These are phyloP conservation scores for Phylloscopus trochiloides DNA, from an alignment of 2,113 vertebrate species.

Conservation along the genomic window DNA sequence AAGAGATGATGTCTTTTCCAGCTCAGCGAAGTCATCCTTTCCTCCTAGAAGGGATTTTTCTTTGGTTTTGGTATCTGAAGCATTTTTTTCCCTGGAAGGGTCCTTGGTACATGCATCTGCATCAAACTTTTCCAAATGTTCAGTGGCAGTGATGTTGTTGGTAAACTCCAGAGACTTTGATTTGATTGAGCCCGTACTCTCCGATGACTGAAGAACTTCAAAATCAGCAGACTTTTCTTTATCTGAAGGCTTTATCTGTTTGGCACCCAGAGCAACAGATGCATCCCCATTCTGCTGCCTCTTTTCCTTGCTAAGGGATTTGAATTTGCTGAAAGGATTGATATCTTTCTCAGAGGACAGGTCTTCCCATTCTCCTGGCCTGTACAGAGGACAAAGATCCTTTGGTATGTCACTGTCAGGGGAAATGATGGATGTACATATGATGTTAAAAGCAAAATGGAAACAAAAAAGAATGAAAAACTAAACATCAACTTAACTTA, in stretches of 20 bases:
- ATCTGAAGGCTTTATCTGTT: conserved; percentile 9
- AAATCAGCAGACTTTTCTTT: conserved; percentile 63
- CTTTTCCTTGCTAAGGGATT: conserved; percentile 83
- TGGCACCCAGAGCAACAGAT: neutral
- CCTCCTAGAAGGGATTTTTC: conserved; percentile 56
- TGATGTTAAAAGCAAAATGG: conserved; percentile 77
- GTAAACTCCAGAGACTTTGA: conserved; percentile 35
- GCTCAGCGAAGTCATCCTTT: conserved; percentile 63
- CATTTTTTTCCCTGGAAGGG: neutral
- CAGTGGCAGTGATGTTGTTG: neutral
- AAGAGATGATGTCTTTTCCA: conserved; percentile 59
- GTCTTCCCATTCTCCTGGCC: conserved; percentile 98
- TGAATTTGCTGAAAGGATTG: conserved; percentile 96
- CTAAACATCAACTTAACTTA: conserved; percentile 59
- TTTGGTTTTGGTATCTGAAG: conserved; percentile 64
- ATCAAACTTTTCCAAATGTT: neutral
- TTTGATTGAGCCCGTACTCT: conserved; percentile 29
- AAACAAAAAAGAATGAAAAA: conserved; percentile 56
- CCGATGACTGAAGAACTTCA: conserved; percentile 29
- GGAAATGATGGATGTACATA: conserved; percentile 78
- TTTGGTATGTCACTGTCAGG: conserved; percentile 92
- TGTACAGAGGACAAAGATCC: conserved; percentile 99
- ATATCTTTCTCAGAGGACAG: conserved; percentile 91
- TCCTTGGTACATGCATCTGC: conserved; percentile 3
- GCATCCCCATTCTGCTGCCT: conserved; percentile 72